Base-by-base conservation (phyloP, 2,113 vertebrate species). In the Heliornis fulica region DNA sequence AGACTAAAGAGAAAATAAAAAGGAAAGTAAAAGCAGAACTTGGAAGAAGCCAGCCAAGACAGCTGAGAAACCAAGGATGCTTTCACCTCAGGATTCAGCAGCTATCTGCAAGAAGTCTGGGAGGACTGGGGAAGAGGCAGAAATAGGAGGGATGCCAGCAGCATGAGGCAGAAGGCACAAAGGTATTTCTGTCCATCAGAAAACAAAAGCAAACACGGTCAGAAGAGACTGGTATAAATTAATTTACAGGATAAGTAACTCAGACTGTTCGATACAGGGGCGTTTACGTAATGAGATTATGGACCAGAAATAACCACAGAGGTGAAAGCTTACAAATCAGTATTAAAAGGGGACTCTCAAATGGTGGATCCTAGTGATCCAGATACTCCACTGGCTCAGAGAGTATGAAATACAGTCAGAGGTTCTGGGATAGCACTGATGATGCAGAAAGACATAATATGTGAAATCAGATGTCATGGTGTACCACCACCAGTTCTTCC, bases 201-300 rank as follows among this genome's bases (percentile, higher is more conserved):
- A 65, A 29, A 61, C 66, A 79, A 94, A 95, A 91, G 72, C 64
- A 94, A 92, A 84, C 26, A 41, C 5, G 4, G 77, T 93, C 66
- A 86, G 83, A 93, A 91, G 50, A 69, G 83, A 80, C 63, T 57
- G 32, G 50, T 95, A 93, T 80, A 85, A 87, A 87, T 83, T 72
- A 87, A 61, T 69, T 77, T 32, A 51, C 54, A 83, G 69, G 75
- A 60, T 57, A 92, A 96, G 86, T 89, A 84, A 94, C 81, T 94
- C 82, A 60, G 10, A 63, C n/a, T 82, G 50, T 83, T 95, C 86
- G 79, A 69, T 91, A 86, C 8, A 92, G 41, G 38, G 90, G 61
- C 71, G 60, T 89, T 96, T 63, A 82, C 41, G 66, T 92, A 95
- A 97, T 66, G 63, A 96, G 68, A 92, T 79, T 86, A 84, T 80